Conservation (phyloP, 2,888 invertebrate genomes). For the Lacanobia oleracea region DNA sequence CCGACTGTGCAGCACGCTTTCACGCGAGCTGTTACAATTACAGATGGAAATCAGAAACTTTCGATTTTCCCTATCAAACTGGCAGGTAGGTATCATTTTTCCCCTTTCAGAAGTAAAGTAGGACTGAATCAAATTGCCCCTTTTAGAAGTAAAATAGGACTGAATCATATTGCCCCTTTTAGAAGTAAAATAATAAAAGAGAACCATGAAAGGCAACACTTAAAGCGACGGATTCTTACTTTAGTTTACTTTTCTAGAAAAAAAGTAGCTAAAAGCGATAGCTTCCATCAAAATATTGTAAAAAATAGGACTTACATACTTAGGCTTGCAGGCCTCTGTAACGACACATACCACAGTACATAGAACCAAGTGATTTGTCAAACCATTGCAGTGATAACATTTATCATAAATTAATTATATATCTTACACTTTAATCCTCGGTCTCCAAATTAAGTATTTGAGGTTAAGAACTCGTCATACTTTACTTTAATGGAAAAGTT, state of each 20-base stretch:
- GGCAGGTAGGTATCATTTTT: not conserved
- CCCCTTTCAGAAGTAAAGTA: not conserved
- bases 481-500: not conserved
- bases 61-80: not conserved
- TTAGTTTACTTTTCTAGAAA: not conserved
- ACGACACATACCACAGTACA: conserved; percentile 56
- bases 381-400: conserved; percentile 50
- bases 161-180: not conserved
- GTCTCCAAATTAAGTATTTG: not conserved
- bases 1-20: conserved; percentile 16
- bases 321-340: conserved; percentile 42
- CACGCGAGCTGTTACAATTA: not conserved
- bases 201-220: conserved; percentile 36
- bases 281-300: conserved; percentile 21
- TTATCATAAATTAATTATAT: conserved; percentile 17
- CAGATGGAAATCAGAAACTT: not conserved
- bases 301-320: conserved; percentile 39
- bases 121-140: not conserved
- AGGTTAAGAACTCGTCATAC: not conserved
- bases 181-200: not conserved
- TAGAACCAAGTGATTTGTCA: conserved; percentile 47
- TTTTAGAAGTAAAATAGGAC: not conserved
- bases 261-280: conserved; percentile 53
- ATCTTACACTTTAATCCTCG: conserved; percentile 34
- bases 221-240: conserved; percentile 28